Base-by-base conservation (phyloP, 2,797 vertebrate genomes). In the Peromyscus melanophrys region DNA sequence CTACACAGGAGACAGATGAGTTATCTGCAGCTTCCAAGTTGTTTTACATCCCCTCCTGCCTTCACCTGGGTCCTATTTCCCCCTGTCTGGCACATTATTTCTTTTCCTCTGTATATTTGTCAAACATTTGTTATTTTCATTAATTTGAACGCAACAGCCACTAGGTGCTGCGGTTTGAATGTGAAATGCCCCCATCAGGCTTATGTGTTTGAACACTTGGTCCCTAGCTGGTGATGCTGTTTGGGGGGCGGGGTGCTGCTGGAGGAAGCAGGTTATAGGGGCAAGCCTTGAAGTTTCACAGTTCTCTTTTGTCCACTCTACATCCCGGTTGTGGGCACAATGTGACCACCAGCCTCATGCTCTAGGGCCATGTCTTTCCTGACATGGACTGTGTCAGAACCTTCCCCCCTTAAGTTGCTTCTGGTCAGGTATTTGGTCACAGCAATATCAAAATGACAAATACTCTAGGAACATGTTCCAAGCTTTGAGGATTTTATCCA, bases 401-500 rank as follows among this genome's bases (percentile, higher is more conserved):
- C 14, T 29, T 63, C 25, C 27, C 25, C 25, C 49, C 49, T 19
- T 19, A 29, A 88, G 86, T 40, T 73, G 52, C 52, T 73, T 73
- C 85, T 73, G 37, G 67, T 29, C n/a, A 40, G 67, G 8, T 71
- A 37, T n/a, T 55, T 0, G 2, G 46, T 40, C 49, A 57, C 10
- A 57, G 67, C 0, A 17, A 73, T 75, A 37, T 59, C 8, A 31
- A 59, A 57, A 40, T 89, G 71, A 89, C 67, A 57, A 57, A 19
- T 27, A 23, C 7, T 23, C 6, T 59, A 31, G 17, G 52, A 61
- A 75, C n/a, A 31, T 29, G 1, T 17, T 94, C 2, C 25, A 11
- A 37, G 31, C 31, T 93, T 89, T 90, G 65, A 88, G n/a, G 63
- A 43, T 75, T 96, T 96, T 67, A 92, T 84, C 69, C 31, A 52